Evolutionary conservation across 2,113 vertebrate species (phyloP), one percentile per base, ranked within the genome.

Genomic region (Protobothrops mucrosquamatus): DNA sequence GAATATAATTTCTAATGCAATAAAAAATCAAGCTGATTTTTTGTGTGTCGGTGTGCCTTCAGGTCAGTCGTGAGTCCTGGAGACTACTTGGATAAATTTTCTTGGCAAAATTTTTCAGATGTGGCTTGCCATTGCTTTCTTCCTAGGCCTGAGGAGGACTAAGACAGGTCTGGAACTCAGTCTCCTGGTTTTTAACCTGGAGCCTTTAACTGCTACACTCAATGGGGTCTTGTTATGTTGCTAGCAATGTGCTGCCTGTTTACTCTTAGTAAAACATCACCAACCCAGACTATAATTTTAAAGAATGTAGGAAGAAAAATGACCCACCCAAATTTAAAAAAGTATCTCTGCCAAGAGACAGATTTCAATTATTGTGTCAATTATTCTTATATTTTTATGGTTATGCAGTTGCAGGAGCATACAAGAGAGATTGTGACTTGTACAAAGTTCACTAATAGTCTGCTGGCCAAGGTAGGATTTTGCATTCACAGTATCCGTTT

Each of bases 311-410:
- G 94, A 96, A 96, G 95, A 94, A 97, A 96, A 92, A 96, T 95
- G 96, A 93, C 92, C 26, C 48, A 1, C 93, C 95, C 92, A 95
- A 56, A 15, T 95, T 95, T 94, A 95, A 92, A 96, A 97, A 97
- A 97, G 96, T 96, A 95, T 95, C 96, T 95, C 94, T 97, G 95
- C 95, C 96, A 97, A 95, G 95, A 94, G 92, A 94, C 93, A 90
- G 43, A 94, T 94, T 96, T 97, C 15, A 96, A 46, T 85, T 57
- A 88, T 92, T 88, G 26, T 89, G 92, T 48, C 24, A 14, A 20
- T 46, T 43, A 89, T 57, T 85, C 52, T 81, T 29, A 56, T 48
- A 29, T 74, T 69, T 51, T 89, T 57, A 29, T 59, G 8, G 52
- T 46, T 89, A 57, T 64, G 12, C 23, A 87, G 64, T 20, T 34